These are phyloP conservation scores for Pangasius djambal DNA, from an alignment of 2,797 vertebrate genomes.

Conservation along the genomic window DNA sequence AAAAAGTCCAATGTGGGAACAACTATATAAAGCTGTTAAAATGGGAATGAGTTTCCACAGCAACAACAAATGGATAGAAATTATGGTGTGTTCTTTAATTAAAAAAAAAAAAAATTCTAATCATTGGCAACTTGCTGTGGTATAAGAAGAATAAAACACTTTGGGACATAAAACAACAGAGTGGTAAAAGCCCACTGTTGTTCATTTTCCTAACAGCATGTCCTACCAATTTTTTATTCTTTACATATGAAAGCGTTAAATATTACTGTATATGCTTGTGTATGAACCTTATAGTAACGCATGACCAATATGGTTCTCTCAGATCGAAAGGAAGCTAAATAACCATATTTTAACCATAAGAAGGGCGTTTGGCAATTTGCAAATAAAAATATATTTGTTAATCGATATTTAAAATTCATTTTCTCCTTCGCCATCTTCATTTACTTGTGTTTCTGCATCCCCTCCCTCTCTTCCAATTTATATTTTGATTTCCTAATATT, in stretches of 20 bases:
- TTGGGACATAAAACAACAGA: background rate
- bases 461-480: background rate
- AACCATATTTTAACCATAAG: background rate
- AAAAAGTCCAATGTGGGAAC: background rate
- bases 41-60: background rate
- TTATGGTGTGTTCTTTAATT: background rate
- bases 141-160: background rate
- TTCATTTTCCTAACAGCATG: background rate
- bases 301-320: background rate
- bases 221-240: background rate
- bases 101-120: background rate
- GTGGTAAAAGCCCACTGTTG: background rate
- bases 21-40: background rate
- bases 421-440: too few species aligned
- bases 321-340: background rate
- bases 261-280: background rate
- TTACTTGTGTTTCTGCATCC: background rate
- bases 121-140: background rate
- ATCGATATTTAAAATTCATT: background rate
- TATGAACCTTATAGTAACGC: background rate
- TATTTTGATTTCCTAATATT: conserved; percentile 13
- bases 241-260: background rate
- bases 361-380: background rate
- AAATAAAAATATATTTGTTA: background rate
- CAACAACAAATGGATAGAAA: background rate